Conservation (phyloP, 1,140 invertebrate species). For the Orussus abietinus region DNA sequence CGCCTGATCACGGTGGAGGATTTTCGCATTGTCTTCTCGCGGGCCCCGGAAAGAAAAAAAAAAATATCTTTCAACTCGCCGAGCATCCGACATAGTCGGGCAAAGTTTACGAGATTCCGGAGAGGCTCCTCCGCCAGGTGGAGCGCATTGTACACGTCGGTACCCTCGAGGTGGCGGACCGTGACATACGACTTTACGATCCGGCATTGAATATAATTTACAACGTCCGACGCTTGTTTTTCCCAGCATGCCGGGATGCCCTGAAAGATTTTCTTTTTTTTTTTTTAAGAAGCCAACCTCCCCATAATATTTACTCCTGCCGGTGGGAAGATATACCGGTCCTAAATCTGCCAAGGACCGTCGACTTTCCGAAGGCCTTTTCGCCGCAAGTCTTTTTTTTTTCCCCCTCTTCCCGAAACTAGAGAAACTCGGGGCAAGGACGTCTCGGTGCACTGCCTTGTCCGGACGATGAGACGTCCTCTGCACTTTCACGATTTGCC, state of each 20-base stretch:
- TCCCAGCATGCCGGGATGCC: slow-evolving; percentile 4
- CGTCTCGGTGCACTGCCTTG: not conserved
- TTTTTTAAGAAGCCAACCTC: slow-evolving; percentile 7
- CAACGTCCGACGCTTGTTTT: slow-evolving; percentile 27
- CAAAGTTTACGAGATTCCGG: no score
- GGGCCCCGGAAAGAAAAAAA: slow-evolving; percentile 1
- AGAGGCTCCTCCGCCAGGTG: no score
- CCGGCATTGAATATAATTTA: slow-evolving; percentile 40
- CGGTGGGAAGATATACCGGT: slow-evolving; percentile 14
- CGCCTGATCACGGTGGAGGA: no score
- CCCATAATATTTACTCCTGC: slow-evolving; percentile 20
- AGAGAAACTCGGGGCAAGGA: no score
- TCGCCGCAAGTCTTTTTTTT: not conserved
- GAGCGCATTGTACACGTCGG: slow-evolving; percentile 18
- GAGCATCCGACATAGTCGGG: no score
- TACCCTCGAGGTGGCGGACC: slow-evolving; percentile 32
- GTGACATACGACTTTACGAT: slow-evolving; percentile 40
- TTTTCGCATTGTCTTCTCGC: no score
- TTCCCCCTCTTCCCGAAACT: not conserved
- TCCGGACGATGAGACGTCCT: no score
- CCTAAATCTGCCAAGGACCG: slow-evolving; percentile 19
- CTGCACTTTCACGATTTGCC: no score
- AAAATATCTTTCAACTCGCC: slow-evolving; percentile 1
- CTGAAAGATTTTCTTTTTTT: slow-evolving; percentile 3
- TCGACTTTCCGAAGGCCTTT: not conserved